Evolutionary conservation across 2,888 invertebrate species (phyloP), one percentile per base, ranked within the genome.

Genomic region (Protodeltote pygarga): DNA sequence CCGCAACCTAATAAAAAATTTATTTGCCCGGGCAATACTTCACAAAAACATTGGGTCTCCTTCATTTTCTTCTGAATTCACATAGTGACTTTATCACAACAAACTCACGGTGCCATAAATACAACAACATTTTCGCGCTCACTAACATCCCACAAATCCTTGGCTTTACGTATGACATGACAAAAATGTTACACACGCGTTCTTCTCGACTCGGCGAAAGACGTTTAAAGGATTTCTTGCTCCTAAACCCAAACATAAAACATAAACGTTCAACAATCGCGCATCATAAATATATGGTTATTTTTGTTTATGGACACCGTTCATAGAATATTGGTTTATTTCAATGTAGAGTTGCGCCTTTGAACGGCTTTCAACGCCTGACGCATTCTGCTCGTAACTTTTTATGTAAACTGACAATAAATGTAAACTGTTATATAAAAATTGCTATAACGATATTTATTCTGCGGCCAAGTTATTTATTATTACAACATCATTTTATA

Each of bases 321-420:
- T 65, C 61, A 60, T 65, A 55, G 50, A 57, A 66, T 68, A 72
- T 72, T 68, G 67, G 71, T 75, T 71, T 75, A 71, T 68, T 71
- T 71, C 54, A 66, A 49, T 41, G 19, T 39, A 37, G 39, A 57
- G 10, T 14, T 35, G 24, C 41, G 52, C 47, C 71, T 77, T 74
- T 76, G 75, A 76, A 64, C 70, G 35, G 63, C 42, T 75, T 67
- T 72, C 68, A 57, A 51, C 76, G 48, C 66, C 61, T 42, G 61
- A 34, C 65, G 46, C 53, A 52, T 50, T 53, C 61, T 62, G 66
- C 51, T 62, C 59, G 61, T 63, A 68, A 62, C 65, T 67, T 57
- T 47, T 62, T 50, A 60, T 37, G 49, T 58, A 61, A 64, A 64
- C 64, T 58, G 60, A 57, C 61, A 64, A 69, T 71, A 58, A 65